Evolutionary conservation across 2,797 vertebrate genomes (phyloP).

Genomic region (Bradypodion ventrale): DNA sequence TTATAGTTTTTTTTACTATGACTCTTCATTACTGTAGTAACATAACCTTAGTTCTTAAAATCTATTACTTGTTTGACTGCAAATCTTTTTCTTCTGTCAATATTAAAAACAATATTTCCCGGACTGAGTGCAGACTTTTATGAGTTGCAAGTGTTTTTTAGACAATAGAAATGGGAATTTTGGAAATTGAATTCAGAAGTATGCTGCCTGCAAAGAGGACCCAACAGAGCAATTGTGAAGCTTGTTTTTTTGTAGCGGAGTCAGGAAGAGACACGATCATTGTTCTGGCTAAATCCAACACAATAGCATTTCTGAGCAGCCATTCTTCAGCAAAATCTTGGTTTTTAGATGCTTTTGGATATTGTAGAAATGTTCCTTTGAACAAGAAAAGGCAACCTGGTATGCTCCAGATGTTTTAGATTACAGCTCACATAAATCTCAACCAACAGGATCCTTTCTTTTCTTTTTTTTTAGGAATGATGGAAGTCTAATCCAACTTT

Average conservation of each 20-base stretch:
- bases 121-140: background rate
- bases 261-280: too few species aligned
- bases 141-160: background rate
- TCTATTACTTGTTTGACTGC: background rate
- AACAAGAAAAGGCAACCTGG: background rate
- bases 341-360: background rate
- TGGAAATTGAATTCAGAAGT: background rate
- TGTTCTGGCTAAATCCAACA: background rate
- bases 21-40: background rate
- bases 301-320: accelerated
- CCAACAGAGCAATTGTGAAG: background rate
- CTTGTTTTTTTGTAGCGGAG: background rate
- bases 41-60: background rate
- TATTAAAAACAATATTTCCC: background rate
- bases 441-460: background rate
- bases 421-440: background rate
- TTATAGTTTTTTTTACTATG: background rate
- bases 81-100: background rate
- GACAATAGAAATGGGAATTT: background rate
- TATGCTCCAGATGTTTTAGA: background rate
- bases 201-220: too few species aligned
- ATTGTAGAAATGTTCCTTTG: background rate
- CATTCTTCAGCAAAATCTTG: accelerated
- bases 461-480: background rate
- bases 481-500: background rate